Evolutionary conservation across 2,888 invertebrate species (phyloP).

Genomic region (Caenorhabditis sulstoni): DNA sequence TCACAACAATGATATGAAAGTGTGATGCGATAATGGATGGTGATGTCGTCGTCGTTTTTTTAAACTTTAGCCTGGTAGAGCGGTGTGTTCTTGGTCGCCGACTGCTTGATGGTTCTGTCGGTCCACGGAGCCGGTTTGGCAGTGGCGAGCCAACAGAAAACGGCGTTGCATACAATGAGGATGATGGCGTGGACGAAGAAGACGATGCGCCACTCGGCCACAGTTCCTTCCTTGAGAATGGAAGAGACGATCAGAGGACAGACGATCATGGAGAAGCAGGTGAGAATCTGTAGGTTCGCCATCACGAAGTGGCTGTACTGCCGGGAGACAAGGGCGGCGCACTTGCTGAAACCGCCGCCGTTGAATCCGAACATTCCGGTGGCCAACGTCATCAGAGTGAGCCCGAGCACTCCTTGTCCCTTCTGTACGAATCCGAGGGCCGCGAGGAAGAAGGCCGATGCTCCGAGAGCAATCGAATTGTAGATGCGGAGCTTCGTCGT

Average conservation of each 20-base stretch:
- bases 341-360: conserved; percentile 67
- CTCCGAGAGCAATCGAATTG: conserved; percentile 76
- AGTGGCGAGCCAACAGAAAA: conserved; percentile 77
- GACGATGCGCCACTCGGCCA: conserved; percentile 76
- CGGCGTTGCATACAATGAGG: conserved; percentile 71
- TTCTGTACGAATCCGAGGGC: conserved; percentile 72
- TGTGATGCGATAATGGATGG: conserved; percentile 24
- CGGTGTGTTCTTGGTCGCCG: conserved; percentile 51
- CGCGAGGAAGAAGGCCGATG: conserved; percentile 75
- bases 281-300: conserved; percentile 77
- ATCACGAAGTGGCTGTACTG: conserved; percentile 79
- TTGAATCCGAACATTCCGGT: conserved; percentile 79
- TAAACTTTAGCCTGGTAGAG: conserved; percentile 38
- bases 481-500: conserved; percentile 76
- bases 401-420: conserved; percentile 68
- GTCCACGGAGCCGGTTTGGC: conserved; percentile 79
- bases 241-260: conserved; percentile 73
- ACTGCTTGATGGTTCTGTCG: conserved; percentile 45
- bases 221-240: conserved; percentile 63
- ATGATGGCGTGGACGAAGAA: conserved; percentile 76
- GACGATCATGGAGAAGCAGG: conserved; percentile 78
- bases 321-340: conserved; percentile 75
- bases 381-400: conserved; percentile 73
- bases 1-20: conserved; percentile 19
- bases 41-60: not conserved